phyloP scores from a whole-genome alignment of 2,888 invertebrate genomes.

The Ephialtes manifestator region DNA sequence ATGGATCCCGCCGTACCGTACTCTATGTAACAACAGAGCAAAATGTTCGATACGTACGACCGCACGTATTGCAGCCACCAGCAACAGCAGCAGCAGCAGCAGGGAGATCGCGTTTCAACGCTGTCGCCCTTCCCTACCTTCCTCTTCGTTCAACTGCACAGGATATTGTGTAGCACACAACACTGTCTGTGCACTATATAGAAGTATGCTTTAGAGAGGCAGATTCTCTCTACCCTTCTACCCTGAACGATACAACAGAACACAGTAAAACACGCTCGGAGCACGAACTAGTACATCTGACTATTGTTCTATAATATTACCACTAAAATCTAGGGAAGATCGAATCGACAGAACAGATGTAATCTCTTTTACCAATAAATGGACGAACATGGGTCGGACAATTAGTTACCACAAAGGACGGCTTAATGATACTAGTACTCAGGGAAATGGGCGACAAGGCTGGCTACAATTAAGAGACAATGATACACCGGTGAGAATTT shows the following conservation, averaged over 20 bases:
- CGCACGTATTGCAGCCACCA: slow-evolving; percentile 72
- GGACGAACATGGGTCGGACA: slow-evolving; percentile 6
- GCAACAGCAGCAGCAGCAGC: slow-evolving; percentile 49
- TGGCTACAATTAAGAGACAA: too few species aligned
- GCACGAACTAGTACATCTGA: slow-evolving; percentile 9
- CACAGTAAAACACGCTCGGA: slow-evolving; percentile 41
- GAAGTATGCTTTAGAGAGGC: slow-evolving; percentile 1
- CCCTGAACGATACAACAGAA: slow-evolving; percentile 7
- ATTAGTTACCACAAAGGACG: slow-evolving; percentile 49
- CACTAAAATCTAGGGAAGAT: slow-evolving; percentile 20
- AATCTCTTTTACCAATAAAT: slow-evolving; percentile 2
- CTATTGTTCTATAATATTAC: slow-evolving; percentile 11
- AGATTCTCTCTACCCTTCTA: slow-evolving; percentile 15
- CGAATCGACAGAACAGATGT: slow-evolving; percentile 28
- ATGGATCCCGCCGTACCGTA: slow-evolving; percentile 31
- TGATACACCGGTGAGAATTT: too few species aligned
- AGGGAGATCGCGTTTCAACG: slow-evolving; percentile 50
- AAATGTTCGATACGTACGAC: slow-evolving; percentile 67
- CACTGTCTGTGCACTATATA: not conserved
- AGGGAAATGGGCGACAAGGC: too few species aligned
- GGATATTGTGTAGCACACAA: slow-evolving; percentile 18
- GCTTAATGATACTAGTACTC: not conserved
- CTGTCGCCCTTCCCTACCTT: slow-evolving; percentile 38
- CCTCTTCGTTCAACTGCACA: slow-evolving; percentile 41
- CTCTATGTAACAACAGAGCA: slow-evolving; percentile 54